Base-by-base conservation (phyloP, 2,888 invertebrate species). In the Philopedon plagiatum region DNA sequence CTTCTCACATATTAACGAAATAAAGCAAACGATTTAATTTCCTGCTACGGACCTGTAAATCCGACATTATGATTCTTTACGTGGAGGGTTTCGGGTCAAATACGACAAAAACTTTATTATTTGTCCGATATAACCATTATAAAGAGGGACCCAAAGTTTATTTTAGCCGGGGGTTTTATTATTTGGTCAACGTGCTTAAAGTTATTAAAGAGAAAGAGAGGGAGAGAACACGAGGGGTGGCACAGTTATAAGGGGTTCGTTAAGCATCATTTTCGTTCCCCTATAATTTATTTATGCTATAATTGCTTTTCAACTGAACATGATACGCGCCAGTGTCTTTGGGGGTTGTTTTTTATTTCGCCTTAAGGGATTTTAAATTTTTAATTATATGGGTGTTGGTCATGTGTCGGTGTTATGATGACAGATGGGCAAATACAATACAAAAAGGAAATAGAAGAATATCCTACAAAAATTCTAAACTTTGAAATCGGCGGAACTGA, bases 131-230 rank as follows among this genome's bases (percentile, higher is more conserved):
- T 63, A 51, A 63, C 51, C 51, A 54, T 51, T 51, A 34, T 63
- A 51, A 37, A 49, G 49, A 21, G 62, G 23, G 46, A n/a, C 18
- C 23, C 9, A 37, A 51, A 63, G 62, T 49, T 32, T 37, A 63
- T 63, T 61, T 63, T 63, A 51, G 62, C 37, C 21, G n/a, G 51
- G 51, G 62, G 62, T 21, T 63, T 63, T 63, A 63, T 63, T 63
- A 63, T 63, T 63, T 63, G 62, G 62, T 63, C 62, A 63, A 63
- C 62, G 62, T 63, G 62, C 62, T 63, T 63, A 63, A 63, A 63
- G 62, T 63, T 63, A 63, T 63, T 63, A 63, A 63, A 49, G 46
- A 49, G 51, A 54, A 18, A 54, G 51, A 51, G 51, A 23, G 51
- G 44, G 44, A 46, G 21, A 11, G 29, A 51, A 63, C 49, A 37